Base-by-base conservation (phyloP, 1,140 invertebrate genomes). In the Tetraneura akinire region DNA sequence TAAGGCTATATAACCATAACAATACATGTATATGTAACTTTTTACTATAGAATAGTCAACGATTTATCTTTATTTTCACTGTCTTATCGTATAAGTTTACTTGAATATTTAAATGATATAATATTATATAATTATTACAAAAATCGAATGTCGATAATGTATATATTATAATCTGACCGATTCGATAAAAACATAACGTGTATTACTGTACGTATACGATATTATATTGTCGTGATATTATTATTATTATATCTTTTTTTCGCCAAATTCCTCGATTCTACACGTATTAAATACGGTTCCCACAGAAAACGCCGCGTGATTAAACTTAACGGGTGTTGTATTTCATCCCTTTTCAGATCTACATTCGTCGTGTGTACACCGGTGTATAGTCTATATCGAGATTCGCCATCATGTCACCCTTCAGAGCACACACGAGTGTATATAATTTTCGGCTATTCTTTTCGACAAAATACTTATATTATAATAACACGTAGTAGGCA, bases 361-460 rank as follows among this genome's bases (percentile, higher is more conserved):
- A 62, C 9, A 14, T 29, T 16, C 32, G 29, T 32, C 4, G 14
- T 29, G 14, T 62, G 29, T 62, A 62, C 23, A 62, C 26, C 16
- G 2, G 13, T 14, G 8, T 29, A 60, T 66, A 45, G 4, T 18
- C n/a, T 42, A n/a, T 21, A 10, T 49, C 23, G 68, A 51, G 23
- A 49, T 71, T 53, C 13, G 51, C 29, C 47, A 57, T 37, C 47
- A 57, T 37, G 23, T 55, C 49, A 74, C 51, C 71, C 29, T 74
- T 74, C 49, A 32, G 49, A 45, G n/a, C 49, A 32, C 71, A 37
- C 11, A 29, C 11, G 32, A 37, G 51, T 21, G 53, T 57, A 51
- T 57, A 51, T 42, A 42, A 26, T 76, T 57, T 78, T 62, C 11
- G 55, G 3, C 74, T 37, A 78, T 78, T 78, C 37, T 60, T 26